These are phyloP conservation scores for Fregetta grallaria DNA, from an alignment of 2,113 vertebrate genomes.

Conservation along the genomic window DNA sequence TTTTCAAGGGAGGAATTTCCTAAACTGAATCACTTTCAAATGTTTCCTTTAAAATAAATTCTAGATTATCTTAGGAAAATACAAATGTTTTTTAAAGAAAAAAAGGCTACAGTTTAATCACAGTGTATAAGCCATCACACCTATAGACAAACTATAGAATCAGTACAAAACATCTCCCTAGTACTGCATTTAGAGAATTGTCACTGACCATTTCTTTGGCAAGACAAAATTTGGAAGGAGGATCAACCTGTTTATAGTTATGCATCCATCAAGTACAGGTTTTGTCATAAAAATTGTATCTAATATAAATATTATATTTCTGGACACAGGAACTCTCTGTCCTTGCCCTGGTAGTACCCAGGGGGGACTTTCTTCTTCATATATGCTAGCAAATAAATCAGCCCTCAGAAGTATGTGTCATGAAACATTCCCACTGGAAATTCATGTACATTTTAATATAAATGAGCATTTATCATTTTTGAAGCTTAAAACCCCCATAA, in stretches of 20 bases:
- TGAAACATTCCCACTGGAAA: conserved; percentile 8
- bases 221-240: not conserved
- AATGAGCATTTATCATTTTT: conserved; percentile 20
- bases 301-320: not conserved
- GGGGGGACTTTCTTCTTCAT: not conserved
- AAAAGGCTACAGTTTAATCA: not conserved
- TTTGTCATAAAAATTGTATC: not conserved
- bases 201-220: not conserved
- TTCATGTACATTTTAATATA: conserved; percentile 49
- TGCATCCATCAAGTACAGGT: not conserved
- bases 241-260: not conserved
- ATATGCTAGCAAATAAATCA: not conserved
- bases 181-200: not conserved
- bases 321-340: not conserved
- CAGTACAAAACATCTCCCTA: not conserved
- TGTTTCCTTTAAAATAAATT: not conserved
- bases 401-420: not conserved
- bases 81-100: not conserved
- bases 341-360: not conserved
- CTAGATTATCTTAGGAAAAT: not conserved
- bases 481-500: conserved; percentile 16
- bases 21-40: not conserved
- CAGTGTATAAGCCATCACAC: not conserved
- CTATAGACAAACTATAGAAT: not conserved
- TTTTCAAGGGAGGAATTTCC: not conserved